These are phyloP conservation scores for Pseudachorutes palmiensis DNA, from an alignment of 1,140 invertebrate species.

Conservation along the genomic window DNA sequence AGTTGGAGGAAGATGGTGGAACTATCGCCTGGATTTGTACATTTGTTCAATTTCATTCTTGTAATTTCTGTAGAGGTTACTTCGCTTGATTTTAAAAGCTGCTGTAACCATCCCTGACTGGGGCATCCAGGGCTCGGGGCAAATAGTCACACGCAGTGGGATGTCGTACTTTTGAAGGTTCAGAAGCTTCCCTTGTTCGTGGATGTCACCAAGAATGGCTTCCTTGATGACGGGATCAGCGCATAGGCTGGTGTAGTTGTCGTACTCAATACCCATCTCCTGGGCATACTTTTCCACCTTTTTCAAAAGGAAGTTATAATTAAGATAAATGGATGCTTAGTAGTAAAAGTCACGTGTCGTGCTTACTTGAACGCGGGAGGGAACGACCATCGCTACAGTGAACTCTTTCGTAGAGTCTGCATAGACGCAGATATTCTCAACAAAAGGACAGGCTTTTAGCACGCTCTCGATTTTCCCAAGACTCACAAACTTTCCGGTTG, in stretches of 20 bases:
- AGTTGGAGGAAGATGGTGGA: not conserved
- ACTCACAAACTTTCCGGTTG: slow-evolving; percentile 93
- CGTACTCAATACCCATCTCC: slow-evolving; percentile 52
- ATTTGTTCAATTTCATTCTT: slow-evolving; percentile 30
- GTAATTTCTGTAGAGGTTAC: slow-evolving; percentile 33
- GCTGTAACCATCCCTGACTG: slow-evolving; percentile 34
- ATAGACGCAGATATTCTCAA: slow-evolving; percentile 93
- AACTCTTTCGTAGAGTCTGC: slow-evolving; percentile 74
- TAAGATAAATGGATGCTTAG: too few relatives aligned
- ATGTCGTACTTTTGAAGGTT: slow-evolving; percentile 34
- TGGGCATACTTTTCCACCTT: slow-evolving; percentile 60
- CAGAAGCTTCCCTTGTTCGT: slow-evolving; percentile 57
- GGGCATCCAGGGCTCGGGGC: slow-evolving; percentile 31
- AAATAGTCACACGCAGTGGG: slow-evolving; percentile 25
- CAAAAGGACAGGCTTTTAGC: slow-evolving; percentile 80
- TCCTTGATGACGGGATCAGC: slow-evolving; percentile 60
- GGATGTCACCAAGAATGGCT: slow-evolving; percentile 63
- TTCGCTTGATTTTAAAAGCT: slow-evolving; percentile 37
- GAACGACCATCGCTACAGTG: slow-evolving; percentile 84
- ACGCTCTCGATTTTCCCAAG: slow-evolving; percentile 83
- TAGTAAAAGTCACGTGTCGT: too few relatives aligned
- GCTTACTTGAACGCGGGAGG: slow-evolving; percentile 41
- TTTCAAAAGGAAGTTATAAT: too few relatives aligned
- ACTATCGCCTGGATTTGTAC: slow-evolving; percentile 14
- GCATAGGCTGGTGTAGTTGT: slow-evolving; percentile 65